These are phyloP conservation scores for Pegea sp. DNA, from an alignment of 23 tunicate genomes.

Conservation along the genomic window DNA sequence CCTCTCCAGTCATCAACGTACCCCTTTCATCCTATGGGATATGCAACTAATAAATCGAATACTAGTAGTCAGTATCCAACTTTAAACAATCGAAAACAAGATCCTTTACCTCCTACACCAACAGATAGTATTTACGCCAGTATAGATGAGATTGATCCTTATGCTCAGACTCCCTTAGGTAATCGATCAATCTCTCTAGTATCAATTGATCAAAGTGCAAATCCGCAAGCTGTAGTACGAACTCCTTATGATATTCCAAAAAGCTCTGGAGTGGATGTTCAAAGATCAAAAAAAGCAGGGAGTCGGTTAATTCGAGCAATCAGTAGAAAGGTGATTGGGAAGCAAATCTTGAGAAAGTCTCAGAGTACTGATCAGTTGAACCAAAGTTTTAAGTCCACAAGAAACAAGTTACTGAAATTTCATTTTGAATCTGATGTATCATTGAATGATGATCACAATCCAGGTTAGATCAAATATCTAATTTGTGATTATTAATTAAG, in stretches of 20 bases:
- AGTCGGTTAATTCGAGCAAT: not conserved
- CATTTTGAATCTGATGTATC: no score
- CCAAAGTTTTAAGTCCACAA: no score
- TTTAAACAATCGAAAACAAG: no score
- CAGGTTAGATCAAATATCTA: no score
- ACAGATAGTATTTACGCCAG: not conserved
- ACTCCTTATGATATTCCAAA: not conserved
- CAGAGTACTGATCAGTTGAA: not conserved
- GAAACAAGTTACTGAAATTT: no score
- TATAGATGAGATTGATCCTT: not conserved
- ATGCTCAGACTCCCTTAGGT: conserved; percentile 5
- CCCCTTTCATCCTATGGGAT: no score
- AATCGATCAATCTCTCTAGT: not conserved
- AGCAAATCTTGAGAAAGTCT: not conserved
- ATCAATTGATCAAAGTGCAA: not conserved
- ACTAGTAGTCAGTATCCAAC: no score
- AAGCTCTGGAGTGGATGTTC: not conserved
- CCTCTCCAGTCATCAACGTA: no score
- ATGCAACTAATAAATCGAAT: no score
- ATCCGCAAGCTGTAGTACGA: not conserved
- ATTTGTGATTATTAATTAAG: no score
- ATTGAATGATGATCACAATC: no score
- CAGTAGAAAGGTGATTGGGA: not conserved
- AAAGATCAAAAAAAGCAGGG: not conserved
- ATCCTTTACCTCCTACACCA: not conserved